Conservation (phyloP, 1,140 invertebrate species). For the Trinorchestia longiramus region DNA sequence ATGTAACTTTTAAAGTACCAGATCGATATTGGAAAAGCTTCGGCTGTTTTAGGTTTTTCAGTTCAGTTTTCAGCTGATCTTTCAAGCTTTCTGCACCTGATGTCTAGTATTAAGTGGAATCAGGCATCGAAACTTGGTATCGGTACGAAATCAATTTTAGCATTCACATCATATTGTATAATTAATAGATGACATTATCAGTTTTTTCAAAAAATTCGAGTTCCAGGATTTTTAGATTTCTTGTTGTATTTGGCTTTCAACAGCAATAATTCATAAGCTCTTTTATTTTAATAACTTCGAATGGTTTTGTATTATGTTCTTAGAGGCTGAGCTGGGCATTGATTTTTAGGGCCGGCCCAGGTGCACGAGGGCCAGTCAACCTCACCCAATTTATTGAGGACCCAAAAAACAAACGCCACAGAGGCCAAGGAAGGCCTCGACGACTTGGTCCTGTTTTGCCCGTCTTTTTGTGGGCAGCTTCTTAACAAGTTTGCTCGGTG, state of each 20-base stretch:
- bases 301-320: not conserved
- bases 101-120: not conserved
- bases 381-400: constrained; percentile 36
- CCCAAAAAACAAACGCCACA: not conserved
- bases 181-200: not conserved
- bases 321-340: not conserved
- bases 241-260: not conserved
- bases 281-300: not conserved
- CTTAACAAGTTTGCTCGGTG: constrained; percentile 6
- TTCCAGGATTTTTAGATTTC: not conserved
- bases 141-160: not conserved
- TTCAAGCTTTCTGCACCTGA: not conserved
- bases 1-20: not conserved
- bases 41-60: not conserved
- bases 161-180: not conserved
- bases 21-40: not conserved
- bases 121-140: not conserved
- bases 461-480: not conserved
- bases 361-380: not conserved
- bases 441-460: not conserved
- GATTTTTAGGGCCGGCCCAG: not conserved
- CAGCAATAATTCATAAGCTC: not conserved
- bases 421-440: constrained; percentile 13
- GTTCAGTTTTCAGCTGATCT: not conserved
- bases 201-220: not conserved